Base-by-base conservation (phyloP, 2,888 invertebrate genomes). In the Cheilosia pagana region DNA sequence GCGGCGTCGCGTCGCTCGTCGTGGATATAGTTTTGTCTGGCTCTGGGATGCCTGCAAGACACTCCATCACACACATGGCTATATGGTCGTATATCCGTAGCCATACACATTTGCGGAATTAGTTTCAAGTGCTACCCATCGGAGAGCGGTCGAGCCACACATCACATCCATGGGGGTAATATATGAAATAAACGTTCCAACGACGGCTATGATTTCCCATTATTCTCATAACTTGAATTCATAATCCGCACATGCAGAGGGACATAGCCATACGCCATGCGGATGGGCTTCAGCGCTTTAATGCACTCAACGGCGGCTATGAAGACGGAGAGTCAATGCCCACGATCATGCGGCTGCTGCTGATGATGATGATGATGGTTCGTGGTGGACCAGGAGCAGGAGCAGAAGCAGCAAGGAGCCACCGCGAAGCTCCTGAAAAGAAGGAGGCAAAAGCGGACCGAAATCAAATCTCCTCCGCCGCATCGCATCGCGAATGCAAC, bases 221-320 rank as follows among this genome's bases (percentile, higher is more conserved):
- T 85, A 81, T 85, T 85, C 85, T 67, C 81, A 85, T 85, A 85
- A 85, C 85, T 85, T 85, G 85, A 85, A 85, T 85, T 85, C 85
- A 85, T 85, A 85, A 85, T 85, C 85, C 81, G 75, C 75, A 65
- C 81, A 82, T 77, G 77, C 43, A 35, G 35, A 39, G 39, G 14
- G 39, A 62, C 72, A 53, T 21, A 31, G 48, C 28, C 21, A 65
- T 12, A 21, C 35, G 48, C 28, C 21, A 65, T 12, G 16, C 35
- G 57, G 52, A 60, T 25, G 31, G 53, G 35, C 31, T 39, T 25
- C 39, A 53, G 43, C 45, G 31, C 65, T 67, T 83, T 68, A 74
- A 74, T 72, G 57, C 52, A 83, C 78, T 78, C 68, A 78, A 70
- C 76, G 59, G 62, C 21, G 31, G 25, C 21, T 16, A 39, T 8